Evolutionary conservation across 2,113 vertebrate genomes (phyloP).

Genomic region (Gobiocypris rarus): DNA sequence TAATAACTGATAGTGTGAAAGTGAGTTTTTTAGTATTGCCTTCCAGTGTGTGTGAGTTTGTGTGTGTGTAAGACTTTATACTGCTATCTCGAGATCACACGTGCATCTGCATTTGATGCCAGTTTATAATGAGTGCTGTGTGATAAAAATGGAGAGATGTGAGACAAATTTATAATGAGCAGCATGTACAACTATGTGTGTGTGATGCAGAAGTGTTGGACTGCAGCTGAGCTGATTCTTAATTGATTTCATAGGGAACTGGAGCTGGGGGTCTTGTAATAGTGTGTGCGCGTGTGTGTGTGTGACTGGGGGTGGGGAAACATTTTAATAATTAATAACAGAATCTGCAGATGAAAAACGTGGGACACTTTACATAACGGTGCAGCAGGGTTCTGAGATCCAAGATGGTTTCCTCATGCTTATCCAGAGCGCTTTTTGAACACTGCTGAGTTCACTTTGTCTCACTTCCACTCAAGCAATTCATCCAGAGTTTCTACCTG

Average conservation of each 20-base stretch:
- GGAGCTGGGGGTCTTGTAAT: constrained; percentile 68
- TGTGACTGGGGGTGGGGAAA: constrained; percentile 36
- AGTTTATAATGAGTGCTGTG: constrained; percentile 51
- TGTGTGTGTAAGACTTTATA: constrained; percentile 21
- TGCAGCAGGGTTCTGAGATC: constrained; percentile 56
- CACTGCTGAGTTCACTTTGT: constrained; percentile 14
- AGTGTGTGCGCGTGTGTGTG: constrained; percentile 35
- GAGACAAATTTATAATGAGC: constrained; percentile 53
- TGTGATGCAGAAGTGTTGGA: constrained; percentile 60
- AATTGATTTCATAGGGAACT: constrained; percentile 83
- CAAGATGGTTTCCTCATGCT: constrained; percentile 30
- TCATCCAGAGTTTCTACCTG: background rate
- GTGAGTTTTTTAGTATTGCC: constrained; percentile 14
- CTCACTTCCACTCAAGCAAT: background rate
- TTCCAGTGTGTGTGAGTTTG: constrained; percentile 10
- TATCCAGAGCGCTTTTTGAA: background rate
- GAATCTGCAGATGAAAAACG: constrained; percentile 77
- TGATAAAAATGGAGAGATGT: constrained; percentile 48
- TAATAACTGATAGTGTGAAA: background rate
- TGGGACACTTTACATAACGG: constrained; percentile 76
- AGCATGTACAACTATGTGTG: constrained; percentile 51
- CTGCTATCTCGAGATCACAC: constrained; percentile 44
- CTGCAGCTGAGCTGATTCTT: constrained; percentile 74
- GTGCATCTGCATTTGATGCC: constrained; percentile 41
- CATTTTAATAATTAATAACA: constrained; percentile 79